Conservation (phyloP, 2,888 invertebrate genomes). For the Chouioia cunea region DNA sequence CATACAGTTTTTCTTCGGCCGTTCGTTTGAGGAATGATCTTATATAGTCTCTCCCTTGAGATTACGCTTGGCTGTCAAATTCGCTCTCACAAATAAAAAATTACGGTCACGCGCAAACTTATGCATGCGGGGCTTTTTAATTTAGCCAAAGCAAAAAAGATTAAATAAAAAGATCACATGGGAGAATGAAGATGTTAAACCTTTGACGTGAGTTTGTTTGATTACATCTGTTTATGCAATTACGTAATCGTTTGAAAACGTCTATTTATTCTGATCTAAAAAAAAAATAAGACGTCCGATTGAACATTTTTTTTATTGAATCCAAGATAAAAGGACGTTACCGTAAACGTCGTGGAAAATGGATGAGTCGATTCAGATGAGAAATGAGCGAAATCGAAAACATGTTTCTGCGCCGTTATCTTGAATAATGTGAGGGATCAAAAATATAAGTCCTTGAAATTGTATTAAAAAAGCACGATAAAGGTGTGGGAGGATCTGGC, state of each 20-base stretch:
- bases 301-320: constrained; percentile 8
- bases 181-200: no score
- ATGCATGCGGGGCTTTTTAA: neutral
- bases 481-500: neutral
- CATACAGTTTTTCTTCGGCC: neutral
- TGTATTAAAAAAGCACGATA: constrained; percentile 14
- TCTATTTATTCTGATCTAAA: no score
- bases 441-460: constrained; percentile 32
- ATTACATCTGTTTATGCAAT: no score
- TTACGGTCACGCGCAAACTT: constrained; percentile 33
- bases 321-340: neutral
- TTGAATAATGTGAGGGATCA: constrained; percentile 35
- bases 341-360: neutral
- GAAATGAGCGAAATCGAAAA: constrained; percentile 16
- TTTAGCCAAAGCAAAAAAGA: no score
- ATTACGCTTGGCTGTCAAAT: constrained; percentile 42
- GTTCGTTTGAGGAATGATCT: constrained; percentile 4
- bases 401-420: constrained; percentile 35
- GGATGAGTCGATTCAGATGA: constrained; percentile 20
- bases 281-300: no score
- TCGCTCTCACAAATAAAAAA: constrained; percentile 38
- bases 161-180: no score
- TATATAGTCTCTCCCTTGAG: constrained; percentile 16
- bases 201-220: no score
- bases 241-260: no score